Evolutionary conservation across 1,140 invertebrate species (phyloP).

Genomic region (Steinernema feltiae): DNA sequence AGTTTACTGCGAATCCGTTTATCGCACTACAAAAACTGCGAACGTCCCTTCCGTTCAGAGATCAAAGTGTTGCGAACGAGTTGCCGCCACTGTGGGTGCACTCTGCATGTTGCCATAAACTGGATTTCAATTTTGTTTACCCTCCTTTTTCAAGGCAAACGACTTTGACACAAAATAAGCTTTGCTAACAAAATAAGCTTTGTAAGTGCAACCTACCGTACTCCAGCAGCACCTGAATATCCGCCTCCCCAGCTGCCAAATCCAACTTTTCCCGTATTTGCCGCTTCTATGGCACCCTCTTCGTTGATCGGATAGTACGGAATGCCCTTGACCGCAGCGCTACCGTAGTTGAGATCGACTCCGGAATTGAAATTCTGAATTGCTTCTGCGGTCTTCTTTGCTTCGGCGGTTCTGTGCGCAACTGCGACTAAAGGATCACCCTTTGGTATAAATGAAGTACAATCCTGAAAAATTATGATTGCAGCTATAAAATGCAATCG

Average conservation of each 20-base stretch:
- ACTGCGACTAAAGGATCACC: slow-evolving; percentile 23
- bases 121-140: too few relatives aligned
- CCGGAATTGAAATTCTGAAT: slow-evolving; percentile 25
- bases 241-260: slow-evolving; percentile 40
- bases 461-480: background rate
- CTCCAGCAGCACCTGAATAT: slow-evolving; percentile 33
- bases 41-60: too few relatives aligned
- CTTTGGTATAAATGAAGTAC: slow-evolving; percentile 7
- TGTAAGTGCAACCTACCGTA: slow-evolving; percentile 23
- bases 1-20: too few relatives aligned
- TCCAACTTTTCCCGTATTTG: slow-evolving; percentile 24
- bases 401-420: slow-evolving; percentile 16
- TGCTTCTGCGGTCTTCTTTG: slow-evolving; percentile 17
- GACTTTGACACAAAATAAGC: background rate
- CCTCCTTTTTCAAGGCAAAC: too few relatives aligned
- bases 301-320: slow-evolving; percentile 41
- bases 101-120: too few relatives aligned
- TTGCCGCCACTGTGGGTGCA: too few relatives aligned
- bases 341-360: slow-evolving; percentile 32
- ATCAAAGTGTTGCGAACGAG: too few relatives aligned
- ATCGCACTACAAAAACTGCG: too few relatives aligned
- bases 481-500: background rate
- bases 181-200: too few relatives aligned
- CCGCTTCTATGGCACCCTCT: slow-evolving; percentile 36
- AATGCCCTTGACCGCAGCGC: slow-evolving; percentile 27